Conservation (phyloP, 2,888 invertebrate species). For the Hololepta plana region DNA sequence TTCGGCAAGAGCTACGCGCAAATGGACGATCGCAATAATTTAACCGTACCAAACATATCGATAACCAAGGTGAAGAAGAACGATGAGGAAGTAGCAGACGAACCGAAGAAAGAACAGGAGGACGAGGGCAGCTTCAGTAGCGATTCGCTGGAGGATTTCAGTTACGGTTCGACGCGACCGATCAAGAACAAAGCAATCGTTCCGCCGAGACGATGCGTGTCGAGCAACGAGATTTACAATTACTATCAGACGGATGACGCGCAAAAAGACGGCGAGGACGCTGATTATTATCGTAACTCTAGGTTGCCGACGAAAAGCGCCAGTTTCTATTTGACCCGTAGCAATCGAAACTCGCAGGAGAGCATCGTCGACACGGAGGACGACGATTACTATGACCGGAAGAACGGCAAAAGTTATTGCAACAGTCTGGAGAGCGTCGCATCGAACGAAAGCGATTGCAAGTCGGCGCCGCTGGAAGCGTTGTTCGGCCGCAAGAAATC, state of each 20-base stretch:
- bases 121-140: conserved; percentile 61
- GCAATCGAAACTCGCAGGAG: conserved; percentile 53
- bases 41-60: too few relatives aligned
- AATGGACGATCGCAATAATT: conserved; percentile 17
- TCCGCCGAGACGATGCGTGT: conserved; percentile 48
- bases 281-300: conserved; percentile 12
- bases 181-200: conserved; percentile 18
- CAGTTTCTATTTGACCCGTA: conserved; percentile 61
- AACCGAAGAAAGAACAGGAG: conserved; percentile 17
- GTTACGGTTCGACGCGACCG: conserved; percentile 22
- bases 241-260: conserved; percentile 15
- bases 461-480: conserved; percentile 60
- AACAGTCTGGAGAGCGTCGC: conserved; percentile 66
- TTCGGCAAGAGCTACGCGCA: conserved; percentile 21
- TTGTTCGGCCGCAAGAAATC: conserved; percentile 47
- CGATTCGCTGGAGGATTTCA: conserved; percentile 59
- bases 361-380: conserved; percentile 60
- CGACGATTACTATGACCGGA: conserved; percentile 16
- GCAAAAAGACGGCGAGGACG: conserved; percentile 11
- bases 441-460: conserved; percentile 62
- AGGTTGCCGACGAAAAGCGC: conserved; percentile 42
- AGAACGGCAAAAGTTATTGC: conserved; percentile 44
- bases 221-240: conserved; percentile 58
- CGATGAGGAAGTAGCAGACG: conserved; percentile 4
- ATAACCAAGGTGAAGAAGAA: too few relatives aligned